phyloP scores from a whole-genome alignment of 2,113 vertebrate species.

The Edolisoma coerulescens region DNA sequence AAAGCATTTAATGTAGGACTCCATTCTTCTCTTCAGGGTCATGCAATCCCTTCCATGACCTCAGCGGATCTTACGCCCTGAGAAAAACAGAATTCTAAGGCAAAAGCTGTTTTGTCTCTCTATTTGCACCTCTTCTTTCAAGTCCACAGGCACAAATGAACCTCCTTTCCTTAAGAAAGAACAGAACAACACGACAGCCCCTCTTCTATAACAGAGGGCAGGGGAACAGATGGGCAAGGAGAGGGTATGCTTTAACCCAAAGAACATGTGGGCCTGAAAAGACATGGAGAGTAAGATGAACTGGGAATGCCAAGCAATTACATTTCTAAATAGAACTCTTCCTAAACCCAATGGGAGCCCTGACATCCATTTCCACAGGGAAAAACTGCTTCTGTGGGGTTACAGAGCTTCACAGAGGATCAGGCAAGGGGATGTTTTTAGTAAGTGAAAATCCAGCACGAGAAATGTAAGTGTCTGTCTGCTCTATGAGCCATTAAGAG shows the following conservation, averaged over 20 bases:
- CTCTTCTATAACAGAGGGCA: not conserved
- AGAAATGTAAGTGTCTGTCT: not conserved
- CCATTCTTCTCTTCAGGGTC: not conserved
- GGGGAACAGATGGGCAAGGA: not conserved
- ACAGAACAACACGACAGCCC: not conserved
- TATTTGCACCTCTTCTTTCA: not conserved
- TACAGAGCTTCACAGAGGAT: not conserved
- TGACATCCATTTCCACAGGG: not conserved
- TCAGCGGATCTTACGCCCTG: accelerated
- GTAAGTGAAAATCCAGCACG: not conserved
- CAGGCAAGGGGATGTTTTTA: not conserved
- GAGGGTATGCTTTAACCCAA: not conserved
- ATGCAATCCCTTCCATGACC: not conserved
- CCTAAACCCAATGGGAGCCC: not conserved
- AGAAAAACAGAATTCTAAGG: not conserved
- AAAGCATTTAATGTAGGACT: not conserved
- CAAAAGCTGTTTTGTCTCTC: not conserved
- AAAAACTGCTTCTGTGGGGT: not conserved
- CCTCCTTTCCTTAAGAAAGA: not conserved
- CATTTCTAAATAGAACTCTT: not conserved
- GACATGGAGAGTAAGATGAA: accelerated
- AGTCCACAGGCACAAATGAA: not conserved
- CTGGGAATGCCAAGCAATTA: not conserved
- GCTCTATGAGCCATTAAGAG: not conserved
- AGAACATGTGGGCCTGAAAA: not conserved